Conservation (phyloP, 1,140 invertebrate species). For the Ceratosolen fusciceps region DNA sequence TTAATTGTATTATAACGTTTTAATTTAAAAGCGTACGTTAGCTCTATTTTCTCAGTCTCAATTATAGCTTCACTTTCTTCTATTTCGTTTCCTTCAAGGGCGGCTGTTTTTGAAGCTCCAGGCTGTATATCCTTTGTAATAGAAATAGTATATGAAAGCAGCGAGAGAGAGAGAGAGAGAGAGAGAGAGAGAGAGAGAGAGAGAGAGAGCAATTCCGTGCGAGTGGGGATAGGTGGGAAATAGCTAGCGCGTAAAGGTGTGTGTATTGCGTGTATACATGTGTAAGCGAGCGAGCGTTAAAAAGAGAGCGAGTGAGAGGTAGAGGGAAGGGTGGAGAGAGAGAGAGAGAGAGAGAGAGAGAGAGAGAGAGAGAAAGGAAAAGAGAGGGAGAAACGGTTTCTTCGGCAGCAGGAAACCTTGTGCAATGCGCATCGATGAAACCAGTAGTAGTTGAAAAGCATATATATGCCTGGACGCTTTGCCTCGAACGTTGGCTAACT, state of each 20-base stretch:
- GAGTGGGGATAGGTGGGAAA: not conserved
- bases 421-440: too few relatives aligned
- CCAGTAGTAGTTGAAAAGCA: not conserved
- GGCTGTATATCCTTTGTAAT: conserved; percentile 18
- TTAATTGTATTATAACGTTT: too few relatives aligned
- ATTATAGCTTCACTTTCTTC: conserved; percentile 18
- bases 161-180: conserved; percentile 14
- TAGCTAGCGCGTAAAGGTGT: too few relatives aligned
- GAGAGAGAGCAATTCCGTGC: not conserved
- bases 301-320: too few relatives aligned
- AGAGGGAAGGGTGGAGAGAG: not conserved
- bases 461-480: conserved; percentile 35
- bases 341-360: too few relatives aligned
- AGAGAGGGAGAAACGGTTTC: conserved; percentile 8
- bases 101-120: conserved; percentile 3
- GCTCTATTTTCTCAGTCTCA: not conserved
- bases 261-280: too few relatives aligned
- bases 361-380: not conserved
- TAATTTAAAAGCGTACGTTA: too few relatives aligned
- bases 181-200: conserved; percentile 16
- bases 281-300: too few relatives aligned
- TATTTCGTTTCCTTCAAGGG: not conserved
- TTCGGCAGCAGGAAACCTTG: too few relatives aligned
- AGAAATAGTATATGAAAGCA: too few relatives aligned
- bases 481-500: not conserved